These are phyloP conservation scores for Leptodactylus fallax DNA, from an alignment of 2,797 vertebrate species.

Conservation along the genomic window DNA sequence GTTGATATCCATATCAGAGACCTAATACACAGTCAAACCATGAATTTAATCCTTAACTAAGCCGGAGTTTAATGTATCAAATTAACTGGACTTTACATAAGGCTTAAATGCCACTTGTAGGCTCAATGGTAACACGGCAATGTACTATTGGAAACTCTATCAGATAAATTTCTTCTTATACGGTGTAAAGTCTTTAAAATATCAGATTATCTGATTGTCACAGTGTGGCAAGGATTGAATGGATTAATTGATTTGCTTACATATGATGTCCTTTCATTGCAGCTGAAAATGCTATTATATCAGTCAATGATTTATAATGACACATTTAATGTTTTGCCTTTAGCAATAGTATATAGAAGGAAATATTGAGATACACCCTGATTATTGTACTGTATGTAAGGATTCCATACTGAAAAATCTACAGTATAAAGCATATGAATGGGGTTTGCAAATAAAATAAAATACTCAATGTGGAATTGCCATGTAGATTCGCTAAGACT, in stretches of 20 bases:
- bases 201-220: constrained; percentile 62
- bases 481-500: too few species aligned
- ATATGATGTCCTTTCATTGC: constrained; percentile 59
- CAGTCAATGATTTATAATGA: constrained; percentile 30
- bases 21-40: constrained; percentile 17
- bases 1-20: not conserved
- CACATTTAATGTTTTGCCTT: constrained; percentile 24
- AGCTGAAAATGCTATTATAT: constrained; percentile 34
- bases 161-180: constrained; percentile 60
- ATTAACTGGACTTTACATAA: constrained; percentile 54
- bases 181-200: constrained; percentile 59
- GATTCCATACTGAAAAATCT: not conserved
- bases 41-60: constrained; percentile 33
- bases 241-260: constrained; percentile 62
- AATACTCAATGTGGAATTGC: too few species aligned
- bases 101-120: constrained; percentile 46
- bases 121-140: constrained; percentile 37
- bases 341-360: not conserved
- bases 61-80: constrained; percentile 21
- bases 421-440: not conserved
- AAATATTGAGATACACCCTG: not conserved
- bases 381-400: not conserved
- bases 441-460: not conserved
- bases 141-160: constrained; percentile 40
- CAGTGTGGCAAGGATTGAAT: constrained; percentile 54